Base-by-base conservation (phyloP, 2,113 vertebrate species). In the Nyctibius bracteatus region DNA sequence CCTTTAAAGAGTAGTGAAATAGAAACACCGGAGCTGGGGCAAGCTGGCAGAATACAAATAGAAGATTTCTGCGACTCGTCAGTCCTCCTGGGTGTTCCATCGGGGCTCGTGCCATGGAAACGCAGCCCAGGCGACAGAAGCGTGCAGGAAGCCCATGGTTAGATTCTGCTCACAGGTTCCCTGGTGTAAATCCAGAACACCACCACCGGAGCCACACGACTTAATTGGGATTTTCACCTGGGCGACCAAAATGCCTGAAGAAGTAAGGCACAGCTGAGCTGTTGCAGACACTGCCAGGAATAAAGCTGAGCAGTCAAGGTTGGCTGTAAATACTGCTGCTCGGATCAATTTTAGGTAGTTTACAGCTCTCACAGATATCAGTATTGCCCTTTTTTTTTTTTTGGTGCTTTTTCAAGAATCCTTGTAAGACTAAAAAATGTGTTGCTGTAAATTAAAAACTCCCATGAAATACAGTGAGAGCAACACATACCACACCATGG, bases 171-270 rank as follows among this genome's bases (percentile, higher is more conserved):
- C 5, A 2, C 52, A 58, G 23, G 28, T 43, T 68, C 11, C 41
- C 23, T 0, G 0, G 35, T 86, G 57, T 74, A 95, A 92, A 91
- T 61, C 44, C 65, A 88, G 81, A 81, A 25, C 30, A 81, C 2
- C 5, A 4, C 27, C 66, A 67, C 44, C 14, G 23, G n/a, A 92
- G 72, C 77, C 73, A 55, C 25, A 0, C 1, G 75, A n/a, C 39
- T 91, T 90, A 72, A 72, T 12, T 81, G 81, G 47, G 86, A 74
- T 94, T 94, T 94, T 85, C 72, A 91, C 57, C 73, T 80, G 93
- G 85, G 46, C 67, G 90, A 55, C 46, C 47, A 73, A 86, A 91
- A 58, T 24, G 57, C 68, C 72, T 73, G 37, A 83, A 84, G 74
- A 35, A 94, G 57, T 41, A 47, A 39, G 59, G 61, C 44, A 9